These are phyloP conservation scores for Phortica okadai DNA, from an alignment of 2,888 invertebrate genomes.

Conservation along the genomic window DNA sequence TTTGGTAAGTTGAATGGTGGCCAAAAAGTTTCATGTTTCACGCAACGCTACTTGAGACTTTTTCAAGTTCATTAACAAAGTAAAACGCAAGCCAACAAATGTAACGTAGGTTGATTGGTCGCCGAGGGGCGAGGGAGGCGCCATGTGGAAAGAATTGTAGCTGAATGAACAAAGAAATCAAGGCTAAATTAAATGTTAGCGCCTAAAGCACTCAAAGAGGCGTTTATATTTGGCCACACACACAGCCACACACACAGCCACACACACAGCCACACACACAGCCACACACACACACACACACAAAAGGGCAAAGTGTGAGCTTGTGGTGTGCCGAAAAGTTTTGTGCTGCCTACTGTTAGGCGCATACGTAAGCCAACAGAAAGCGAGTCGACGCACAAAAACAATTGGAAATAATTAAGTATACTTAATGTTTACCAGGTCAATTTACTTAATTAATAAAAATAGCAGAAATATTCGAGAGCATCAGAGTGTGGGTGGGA, in stretches of 20 bases:
- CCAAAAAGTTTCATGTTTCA: not conserved
- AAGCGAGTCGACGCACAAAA: conserved; percentile 23
- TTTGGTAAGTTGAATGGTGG: not conserved
- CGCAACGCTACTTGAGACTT: conserved; percentile 32
- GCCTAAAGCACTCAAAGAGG: conserved; percentile 43
- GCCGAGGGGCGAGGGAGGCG: not conserved
- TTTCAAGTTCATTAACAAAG: conserved; percentile 62
- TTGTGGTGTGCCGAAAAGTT: conserved; percentile 14
- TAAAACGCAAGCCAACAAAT: conserved; percentile 42
- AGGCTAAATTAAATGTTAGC: conserved; percentile 9
- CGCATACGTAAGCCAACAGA: conserved; percentile 21
- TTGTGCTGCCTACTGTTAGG: conserved; percentile 50
- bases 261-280: not conserved
- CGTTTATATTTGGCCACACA: not conserved
- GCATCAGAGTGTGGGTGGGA: not conserved
- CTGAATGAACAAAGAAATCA: not conserved
- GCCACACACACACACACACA: not conserved
- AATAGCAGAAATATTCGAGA: conserved; percentile 53
- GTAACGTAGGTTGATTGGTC: not conserved
- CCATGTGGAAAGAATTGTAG: not conserved
- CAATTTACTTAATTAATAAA: conserved; percentile 69
- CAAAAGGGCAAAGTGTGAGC: not conserved
- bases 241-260: not conserved
- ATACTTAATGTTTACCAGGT: conserved; percentile 47
- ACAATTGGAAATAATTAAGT: conserved; percentile 59